Conservation (phyloP, 2,113 vertebrate genomes). For the Aegypius monachus region DNA sequence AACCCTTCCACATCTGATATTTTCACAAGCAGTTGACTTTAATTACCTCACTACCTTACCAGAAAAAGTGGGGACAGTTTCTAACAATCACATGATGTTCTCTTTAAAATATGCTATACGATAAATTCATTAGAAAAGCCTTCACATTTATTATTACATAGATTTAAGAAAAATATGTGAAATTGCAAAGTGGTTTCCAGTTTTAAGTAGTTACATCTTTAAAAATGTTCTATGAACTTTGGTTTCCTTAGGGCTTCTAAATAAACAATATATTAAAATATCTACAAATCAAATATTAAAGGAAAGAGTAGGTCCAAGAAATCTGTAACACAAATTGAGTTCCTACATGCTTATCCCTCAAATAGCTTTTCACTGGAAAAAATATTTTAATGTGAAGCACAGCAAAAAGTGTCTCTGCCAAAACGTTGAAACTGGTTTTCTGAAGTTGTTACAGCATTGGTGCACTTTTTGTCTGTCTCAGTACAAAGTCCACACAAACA, state of each 20-base stretch:
- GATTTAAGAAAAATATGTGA: constrained; percentile 36
- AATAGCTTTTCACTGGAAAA: constrained; percentile 57
- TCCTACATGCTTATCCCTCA: constrained; percentile 68
- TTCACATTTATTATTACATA: constrained; percentile 39
- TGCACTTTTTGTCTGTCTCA: constrained; percentile 49
- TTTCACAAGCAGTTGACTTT: neutral
- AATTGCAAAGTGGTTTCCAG: constrained; percentile 58
- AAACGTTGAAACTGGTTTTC: constrained; percentile 67
- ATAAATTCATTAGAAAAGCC: constrained; percentile 49
- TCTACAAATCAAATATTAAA: constrained; percentile 62
- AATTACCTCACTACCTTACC: neutral
- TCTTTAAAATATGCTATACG: constrained; percentile 29
- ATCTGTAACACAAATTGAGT: constrained; percentile 45
- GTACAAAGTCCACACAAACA: constrained; percentile 67
- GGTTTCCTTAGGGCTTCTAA: constrained; percentile 65
- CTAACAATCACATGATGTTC: constrained; percentile 30
- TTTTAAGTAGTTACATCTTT: constrained; percentile 41
- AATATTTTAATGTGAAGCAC: constrained; percentile 16
- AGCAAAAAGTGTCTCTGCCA: constrained; percentile 63
- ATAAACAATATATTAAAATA: constrained; percentile 66
- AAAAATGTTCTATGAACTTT: constrained; percentile 52
- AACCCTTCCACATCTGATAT: neutral
- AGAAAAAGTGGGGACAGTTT: constrained; percentile 12
- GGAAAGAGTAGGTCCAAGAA: constrained; percentile 53
- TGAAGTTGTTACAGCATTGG: constrained; percentile 63